These are phyloP conservation scores for Anodontia alba DNA, from an alignment of 2,888 invertebrate species.

Conservation along the genomic window DNA sequence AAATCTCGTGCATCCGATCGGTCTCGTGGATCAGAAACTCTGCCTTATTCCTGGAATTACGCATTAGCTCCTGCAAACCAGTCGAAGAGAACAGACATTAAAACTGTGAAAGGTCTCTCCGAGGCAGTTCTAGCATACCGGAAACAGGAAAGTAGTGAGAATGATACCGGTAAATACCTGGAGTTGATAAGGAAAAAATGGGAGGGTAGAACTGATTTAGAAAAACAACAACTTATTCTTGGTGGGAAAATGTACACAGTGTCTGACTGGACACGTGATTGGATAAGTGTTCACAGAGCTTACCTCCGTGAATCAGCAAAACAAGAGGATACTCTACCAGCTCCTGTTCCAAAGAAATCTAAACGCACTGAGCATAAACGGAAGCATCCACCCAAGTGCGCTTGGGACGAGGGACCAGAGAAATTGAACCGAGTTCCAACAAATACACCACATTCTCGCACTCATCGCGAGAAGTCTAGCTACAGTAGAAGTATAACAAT, in stretches of 20 bases:
- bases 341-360: background rate
- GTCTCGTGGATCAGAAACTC: background rate
- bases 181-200: background rate
- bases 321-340: background rate
- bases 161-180: background rate
- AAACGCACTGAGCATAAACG: background rate
- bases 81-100: background rate
- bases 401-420: background rate
- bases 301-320: background rate
- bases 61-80: conserved; percentile 21
- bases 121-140: conserved; percentile 44
- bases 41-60: conserved; percentile 38
- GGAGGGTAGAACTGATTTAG: background rate
- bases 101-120: conserved; percentile 43
- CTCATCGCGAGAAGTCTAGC: background rate
- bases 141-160: background rate
- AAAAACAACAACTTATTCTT: background rate
- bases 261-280: conserved; percentile 13
- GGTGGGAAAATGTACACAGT: background rate
- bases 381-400: background rate
- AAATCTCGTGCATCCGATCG: background rate
- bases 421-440: background rate
- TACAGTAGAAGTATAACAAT: background rate
- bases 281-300: background rate
- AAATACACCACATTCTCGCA: background rate